Percentiles rank a stretch among this genome's conserved stretches.
Conservation (phyloP, 2,797 vertebrate species). For the Bradypodion pumilum region DNA sequence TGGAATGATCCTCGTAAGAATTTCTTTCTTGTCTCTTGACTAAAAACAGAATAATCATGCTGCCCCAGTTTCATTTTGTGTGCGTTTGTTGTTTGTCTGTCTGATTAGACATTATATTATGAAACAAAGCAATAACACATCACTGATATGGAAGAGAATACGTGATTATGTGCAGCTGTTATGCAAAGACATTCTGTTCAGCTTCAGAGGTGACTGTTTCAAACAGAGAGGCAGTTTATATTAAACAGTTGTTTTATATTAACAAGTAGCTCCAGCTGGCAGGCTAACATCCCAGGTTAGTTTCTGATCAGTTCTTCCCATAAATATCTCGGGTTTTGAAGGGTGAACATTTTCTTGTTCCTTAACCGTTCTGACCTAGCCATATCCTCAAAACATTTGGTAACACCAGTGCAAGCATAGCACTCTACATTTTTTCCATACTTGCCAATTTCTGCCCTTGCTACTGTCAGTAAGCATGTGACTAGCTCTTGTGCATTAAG, state of each 20-base stretch:
- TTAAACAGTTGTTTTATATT: background rate
- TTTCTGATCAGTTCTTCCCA: background rate
- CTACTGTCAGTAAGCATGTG: background rate
- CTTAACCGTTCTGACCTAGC: background rate
- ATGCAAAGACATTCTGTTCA: background rate
- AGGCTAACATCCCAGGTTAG: background rate
- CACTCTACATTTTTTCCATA: background rate
- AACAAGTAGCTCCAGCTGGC: background rate
- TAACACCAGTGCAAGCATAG: background rate
- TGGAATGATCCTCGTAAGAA: background rate
- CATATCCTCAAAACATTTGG: background rate
- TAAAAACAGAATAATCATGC: background rate
- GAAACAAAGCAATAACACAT: background rate
- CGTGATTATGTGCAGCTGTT: background rate
- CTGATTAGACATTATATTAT: background rate
- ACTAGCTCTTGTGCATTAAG: background rate
- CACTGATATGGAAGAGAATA: background rate
- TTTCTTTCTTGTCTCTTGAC: background rate
- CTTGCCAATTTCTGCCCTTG: background rate
- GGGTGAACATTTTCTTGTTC: background rate
- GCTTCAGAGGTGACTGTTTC: background rate
- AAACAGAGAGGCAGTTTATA: background rate
- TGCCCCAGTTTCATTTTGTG: background rate
- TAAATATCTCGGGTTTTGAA: background rate
- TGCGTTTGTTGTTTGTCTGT: background rate